Conservation (phyloP, 2,113 vertebrate genomes). For the Neogobius melanostomus region DNA sequence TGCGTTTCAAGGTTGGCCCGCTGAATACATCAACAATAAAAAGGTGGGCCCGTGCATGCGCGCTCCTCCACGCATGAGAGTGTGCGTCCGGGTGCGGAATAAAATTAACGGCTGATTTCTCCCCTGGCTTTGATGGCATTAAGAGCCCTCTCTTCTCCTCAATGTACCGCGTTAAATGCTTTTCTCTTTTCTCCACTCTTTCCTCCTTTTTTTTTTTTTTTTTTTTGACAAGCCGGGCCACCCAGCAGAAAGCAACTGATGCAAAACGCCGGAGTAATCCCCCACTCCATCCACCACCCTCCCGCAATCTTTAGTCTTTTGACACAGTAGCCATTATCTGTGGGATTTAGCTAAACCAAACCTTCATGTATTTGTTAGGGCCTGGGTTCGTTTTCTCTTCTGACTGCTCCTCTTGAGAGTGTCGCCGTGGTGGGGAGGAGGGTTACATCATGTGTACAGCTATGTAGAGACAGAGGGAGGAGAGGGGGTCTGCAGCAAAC, state of each 20-base stretch:
- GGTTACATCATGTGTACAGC: slow-evolving; percentile 42
- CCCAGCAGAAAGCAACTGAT: slow-evolving; percentile 99
- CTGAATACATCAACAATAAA: slow-evolving; percentile 87
- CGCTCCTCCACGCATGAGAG: background rate
- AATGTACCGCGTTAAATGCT: slow-evolving; percentile 88
- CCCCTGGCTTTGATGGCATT: slow-evolving; percentile 98
- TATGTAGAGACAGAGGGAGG: slow-evolving; percentile 64
- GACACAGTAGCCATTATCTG: slow-evolving; percentile 99
- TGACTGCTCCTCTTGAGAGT: slow-evolving; percentile 67
- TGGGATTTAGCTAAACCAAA: slow-evolving; percentile 93
- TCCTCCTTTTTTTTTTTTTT: slow-evolving; percentile 67
- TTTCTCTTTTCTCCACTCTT: slow-evolving; percentile 77
- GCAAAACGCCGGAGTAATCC: slow-evolving; percentile 98
- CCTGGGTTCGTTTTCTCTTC: slow-evolving; percentile 77
- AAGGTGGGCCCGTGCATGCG: slow-evolving; percentile 32
- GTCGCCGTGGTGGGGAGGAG: slow-evolving; percentile 28
- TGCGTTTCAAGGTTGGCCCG: slow-evolving; percentile 81
- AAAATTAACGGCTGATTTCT: slow-evolving; percentile 98
- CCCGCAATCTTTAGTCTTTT: slow-evolving; percentile 92
- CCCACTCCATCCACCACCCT: slow-evolving; percentile 85
- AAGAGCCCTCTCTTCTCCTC: slow-evolving; percentile 96
- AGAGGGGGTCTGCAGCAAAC: slow-evolving; percentile 70
- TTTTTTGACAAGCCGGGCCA: slow-evolving; percentile 94
- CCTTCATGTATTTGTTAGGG: slow-evolving; percentile 97
- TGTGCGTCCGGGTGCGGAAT: slow-evolving; percentile 76